phyloP scores from a whole-genome alignment of 2,113 vertebrate species.

The Cepphus grylle region DNA sequence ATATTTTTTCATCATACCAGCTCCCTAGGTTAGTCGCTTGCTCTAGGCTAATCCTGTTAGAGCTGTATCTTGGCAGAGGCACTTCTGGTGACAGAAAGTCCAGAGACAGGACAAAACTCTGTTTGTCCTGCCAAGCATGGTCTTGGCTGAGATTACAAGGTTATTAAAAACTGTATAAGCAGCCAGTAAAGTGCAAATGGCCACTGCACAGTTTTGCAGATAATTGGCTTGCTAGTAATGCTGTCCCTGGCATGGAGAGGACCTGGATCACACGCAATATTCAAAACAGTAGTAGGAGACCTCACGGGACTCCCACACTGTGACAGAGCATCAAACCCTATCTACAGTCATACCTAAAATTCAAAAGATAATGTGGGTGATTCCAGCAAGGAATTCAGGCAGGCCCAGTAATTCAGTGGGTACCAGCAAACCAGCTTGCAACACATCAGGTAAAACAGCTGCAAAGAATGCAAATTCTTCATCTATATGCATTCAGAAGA shows the following conservation, averaged over 20 bases:
- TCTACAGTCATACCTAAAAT: background rate
- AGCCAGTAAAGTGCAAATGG: slow-evolving; percentile 7
- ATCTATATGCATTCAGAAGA: background rate
- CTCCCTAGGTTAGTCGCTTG: background rate
- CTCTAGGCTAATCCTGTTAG: slow-evolving; percentile 20
- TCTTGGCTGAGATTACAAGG: slow-evolving; percentile 29
- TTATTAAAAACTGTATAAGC: background rate
- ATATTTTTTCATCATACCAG: slow-evolving; percentile 1
- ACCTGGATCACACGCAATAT: background rate
- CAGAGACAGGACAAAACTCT: background rate
- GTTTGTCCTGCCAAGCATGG: background rate
- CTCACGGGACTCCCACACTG: background rate
- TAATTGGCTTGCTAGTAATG: background rate
- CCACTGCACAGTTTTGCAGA: background rate
- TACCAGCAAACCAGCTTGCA: background rate
- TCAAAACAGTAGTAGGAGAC: background rate
- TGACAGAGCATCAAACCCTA: background rate
- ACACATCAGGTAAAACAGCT: background rate
- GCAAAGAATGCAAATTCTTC: background rate
- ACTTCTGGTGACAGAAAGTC: background rate
- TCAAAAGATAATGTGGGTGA: background rate
- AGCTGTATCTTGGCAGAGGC: slow-evolving; percentile 23
- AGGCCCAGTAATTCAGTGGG: background rate
- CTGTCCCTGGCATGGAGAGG: background rate
- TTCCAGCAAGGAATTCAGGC: background rate